These are phyloP conservation scores for Etheostoma spectabile DNA, from an alignment of 2,113 vertebrate genomes.

Conservation along the genomic window DNA sequence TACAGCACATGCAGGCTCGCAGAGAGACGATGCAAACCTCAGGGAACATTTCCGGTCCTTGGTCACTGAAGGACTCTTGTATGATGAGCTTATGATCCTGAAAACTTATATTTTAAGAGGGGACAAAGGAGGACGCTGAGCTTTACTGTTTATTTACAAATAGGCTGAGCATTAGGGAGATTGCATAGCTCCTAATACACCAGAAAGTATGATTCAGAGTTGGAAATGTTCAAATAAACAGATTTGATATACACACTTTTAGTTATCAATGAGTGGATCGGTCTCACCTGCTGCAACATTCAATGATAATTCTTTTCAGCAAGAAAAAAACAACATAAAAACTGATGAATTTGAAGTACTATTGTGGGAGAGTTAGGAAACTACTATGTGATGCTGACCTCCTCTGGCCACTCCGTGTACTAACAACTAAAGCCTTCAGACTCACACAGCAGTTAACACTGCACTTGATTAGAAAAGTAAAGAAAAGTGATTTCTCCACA, in stretches of 20 bases:
- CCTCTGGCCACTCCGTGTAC: constrained; percentile 41
- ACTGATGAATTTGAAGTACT: background rate
- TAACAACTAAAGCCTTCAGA: background rate
- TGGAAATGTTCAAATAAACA: constrained; percentile 14
- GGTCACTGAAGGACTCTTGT: constrained; percentile 32
- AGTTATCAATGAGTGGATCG: background rate
- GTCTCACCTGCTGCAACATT: constrained; percentile 6
- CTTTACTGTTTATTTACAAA: constrained; percentile 43
- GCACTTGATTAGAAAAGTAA: background rate
- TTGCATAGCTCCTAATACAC: constrained; percentile 26
- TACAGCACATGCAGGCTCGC: constrained; percentile 47
- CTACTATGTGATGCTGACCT: constrained; percentile 64
- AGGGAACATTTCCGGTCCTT: constrained; percentile 20
- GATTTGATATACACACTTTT: constrained; percentile 13
- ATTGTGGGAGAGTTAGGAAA: background rate
- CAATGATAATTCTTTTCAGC: background rate
- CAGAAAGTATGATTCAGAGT: constrained; percentile 7
- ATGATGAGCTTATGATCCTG: constrained; percentile 63
- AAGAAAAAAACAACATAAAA: background rate
- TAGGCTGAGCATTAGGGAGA: constrained; percentile 26
- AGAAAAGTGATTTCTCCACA: background rate
- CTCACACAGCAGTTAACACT: background rate
- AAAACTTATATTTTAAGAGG: constrained; percentile 65
- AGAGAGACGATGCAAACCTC: constrained; percentile 58
- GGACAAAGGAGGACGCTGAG: constrained; percentile 29